Conservation (phyloP, 2,888 invertebrate genomes). For the Labia minor region DNA sequence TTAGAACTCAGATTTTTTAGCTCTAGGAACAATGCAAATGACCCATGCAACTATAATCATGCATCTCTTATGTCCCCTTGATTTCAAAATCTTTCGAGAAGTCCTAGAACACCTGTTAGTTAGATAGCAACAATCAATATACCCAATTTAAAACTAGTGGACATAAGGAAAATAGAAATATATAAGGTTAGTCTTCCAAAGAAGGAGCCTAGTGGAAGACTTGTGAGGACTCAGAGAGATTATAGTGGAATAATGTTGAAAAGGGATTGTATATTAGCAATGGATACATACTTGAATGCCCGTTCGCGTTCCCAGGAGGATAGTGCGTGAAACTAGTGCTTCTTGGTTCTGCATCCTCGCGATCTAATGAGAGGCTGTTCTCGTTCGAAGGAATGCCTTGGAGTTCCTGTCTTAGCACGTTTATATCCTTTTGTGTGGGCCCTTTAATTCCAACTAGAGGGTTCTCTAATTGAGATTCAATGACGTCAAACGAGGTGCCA, state of each 20-base stretch:
- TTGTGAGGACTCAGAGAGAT: constrained; percentile 13
- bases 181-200: neutral
- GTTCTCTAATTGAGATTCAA: constrained; percentile 47
- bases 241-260: constrained; percentile 13
- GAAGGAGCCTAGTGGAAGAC: neutral
- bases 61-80: neutral
- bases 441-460: constrained; percentile 42
- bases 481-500: constrained; percentile 45
- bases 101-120: neutral
- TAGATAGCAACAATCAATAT: neutral
- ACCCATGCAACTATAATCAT: neutral
- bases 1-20: neutral
- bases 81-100: neutral
- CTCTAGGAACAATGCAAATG: neutral
- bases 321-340: constrained; percentile 24
- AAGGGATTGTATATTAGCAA: constrained; percentile 3
- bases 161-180: neutral
- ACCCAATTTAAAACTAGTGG: neutral
- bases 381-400: constrained; percentile 24
- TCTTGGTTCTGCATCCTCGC: constrained; percentile 26
- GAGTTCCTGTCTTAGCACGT: constrained; percentile 37
- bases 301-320: constrained; percentile 24
- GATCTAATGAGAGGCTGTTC: constrained; percentile 24
- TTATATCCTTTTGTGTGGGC: constrained; percentile 43
- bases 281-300: constrained; percentile 27